Evolutionary conservation across 2,888 invertebrate genomes (phyloP).

Genomic region (Empis livida): DNA sequence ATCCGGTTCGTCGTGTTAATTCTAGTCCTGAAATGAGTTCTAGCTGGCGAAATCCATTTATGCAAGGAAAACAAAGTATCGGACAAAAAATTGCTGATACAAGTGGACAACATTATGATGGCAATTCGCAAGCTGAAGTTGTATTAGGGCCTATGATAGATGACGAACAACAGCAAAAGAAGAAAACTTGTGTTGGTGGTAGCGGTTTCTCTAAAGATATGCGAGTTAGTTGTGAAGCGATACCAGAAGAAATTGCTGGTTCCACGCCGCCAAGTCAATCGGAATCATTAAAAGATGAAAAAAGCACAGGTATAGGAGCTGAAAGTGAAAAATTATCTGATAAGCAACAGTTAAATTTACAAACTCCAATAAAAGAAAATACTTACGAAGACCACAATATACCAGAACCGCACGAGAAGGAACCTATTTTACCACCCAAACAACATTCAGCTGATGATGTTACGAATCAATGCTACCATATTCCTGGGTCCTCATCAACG

Average conservation of each 20-base stretch:
- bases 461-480: slow-evolving; percentile 17
- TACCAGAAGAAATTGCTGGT: slow-evolving; percentile 74
- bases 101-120: slow-evolving; percentile 1
- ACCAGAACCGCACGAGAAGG: slow-evolving; percentile 2
- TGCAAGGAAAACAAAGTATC: slow-evolving; percentile 27
- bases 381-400: not conserved
- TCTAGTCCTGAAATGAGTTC: slow-evolving; percentile 89
- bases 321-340: not conserved
- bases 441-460: slow-evolving; percentile 35
- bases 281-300: slow-evolving; percentile 19
- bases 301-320: not conserved
- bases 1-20: slow-evolving; percentile 78
- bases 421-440: slow-evolving; percentile 25
- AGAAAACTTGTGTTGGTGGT: slow-evolving; percentile 36
- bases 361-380: not conserved
- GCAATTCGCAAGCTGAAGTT: slow-evolving; percentile 4
- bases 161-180: slow-evolving; percentile 23
- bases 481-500: slow-evolving; percentile 28
- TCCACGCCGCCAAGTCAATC: slow-evolving; percentile 55
- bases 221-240: slow-evolving; percentile 79
- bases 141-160: slow-evolving; percentile 16
- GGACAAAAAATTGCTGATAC: not conserved
- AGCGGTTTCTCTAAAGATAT: slow-evolving; percentile 55
- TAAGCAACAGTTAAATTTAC: not conserved
- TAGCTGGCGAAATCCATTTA: slow-evolving; percentile 64